These are phyloP conservation scores for Melopsittacus undulatus DNA, from an alignment of 2,797 vertebrate genomes.

Conservation along the genomic window DNA sequence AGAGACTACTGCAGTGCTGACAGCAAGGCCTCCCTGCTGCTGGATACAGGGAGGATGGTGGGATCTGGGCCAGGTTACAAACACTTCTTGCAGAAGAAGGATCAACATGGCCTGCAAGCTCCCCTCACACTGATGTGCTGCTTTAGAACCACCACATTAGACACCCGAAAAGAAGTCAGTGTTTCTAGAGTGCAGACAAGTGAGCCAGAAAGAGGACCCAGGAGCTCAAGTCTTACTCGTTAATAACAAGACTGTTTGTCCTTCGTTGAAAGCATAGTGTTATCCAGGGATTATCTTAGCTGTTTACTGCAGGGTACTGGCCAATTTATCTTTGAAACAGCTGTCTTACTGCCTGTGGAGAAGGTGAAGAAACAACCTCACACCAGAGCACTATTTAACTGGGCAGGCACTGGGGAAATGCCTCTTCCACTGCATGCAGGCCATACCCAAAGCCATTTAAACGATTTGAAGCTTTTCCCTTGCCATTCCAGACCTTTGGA, in stretches of 20 bases:
- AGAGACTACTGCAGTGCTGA: neutral
- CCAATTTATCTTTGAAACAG: conserved; percentile 58
- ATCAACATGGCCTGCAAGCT: neutral
- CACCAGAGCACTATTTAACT: neutral
- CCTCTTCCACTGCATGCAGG: neutral
- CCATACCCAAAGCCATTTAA: neutral
- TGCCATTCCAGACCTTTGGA: neutral
- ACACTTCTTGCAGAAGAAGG: neutral
- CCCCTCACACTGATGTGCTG: rapidly evolving
- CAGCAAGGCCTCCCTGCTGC: rapidly evolving
- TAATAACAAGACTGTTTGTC: conserved; percentile 54
- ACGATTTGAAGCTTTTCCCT: neutral
- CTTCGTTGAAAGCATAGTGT: conserved; percentile 38
- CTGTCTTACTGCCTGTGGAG: neutral
- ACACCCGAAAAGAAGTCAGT: neutral
- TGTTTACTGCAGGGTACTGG: neutral
- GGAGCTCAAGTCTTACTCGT: conserved; percentile 26
- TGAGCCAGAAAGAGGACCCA: conserved; percentile 32
- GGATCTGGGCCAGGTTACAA: neutral
- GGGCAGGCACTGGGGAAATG: conserved; percentile 8
- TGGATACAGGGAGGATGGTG: neutral
- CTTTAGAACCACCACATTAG: neutral
- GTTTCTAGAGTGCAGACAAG: neutral
- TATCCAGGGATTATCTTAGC: conserved; percentile 43
- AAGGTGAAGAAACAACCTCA: neutral